Evolutionary conservation across 2,113 vertebrate species (phyloP).

Genomic region (Gnathonemus echidnorhynchus): DNA sequence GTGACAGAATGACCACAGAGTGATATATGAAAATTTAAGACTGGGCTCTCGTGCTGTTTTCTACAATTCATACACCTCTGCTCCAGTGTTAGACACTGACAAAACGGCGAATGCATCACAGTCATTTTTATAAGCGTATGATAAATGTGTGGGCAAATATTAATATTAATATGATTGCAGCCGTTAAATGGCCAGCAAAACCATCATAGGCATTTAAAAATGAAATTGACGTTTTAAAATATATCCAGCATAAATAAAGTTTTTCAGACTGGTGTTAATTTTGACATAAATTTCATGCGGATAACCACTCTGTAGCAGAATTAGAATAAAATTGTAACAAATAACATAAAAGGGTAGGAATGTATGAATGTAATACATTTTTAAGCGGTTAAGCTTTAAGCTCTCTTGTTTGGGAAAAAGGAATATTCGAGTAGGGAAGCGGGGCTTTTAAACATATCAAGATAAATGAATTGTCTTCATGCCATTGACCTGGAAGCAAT

Average conservation of each 20-base stretch:
- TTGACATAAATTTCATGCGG: background rate
- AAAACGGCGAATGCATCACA: background rate
- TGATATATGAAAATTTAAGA: background rate
- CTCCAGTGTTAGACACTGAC: background rate
- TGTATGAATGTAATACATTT: constrained; percentile 39
- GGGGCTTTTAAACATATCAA: constrained; percentile 94
- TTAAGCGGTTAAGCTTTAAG: constrained; percentile 57
- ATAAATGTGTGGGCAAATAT: background rate
- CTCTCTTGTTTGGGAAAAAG: constrained; percentile 64
- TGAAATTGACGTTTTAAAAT: background rate
- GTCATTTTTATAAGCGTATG: background rate
- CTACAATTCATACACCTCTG: background rate
- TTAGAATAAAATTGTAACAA: background rate
- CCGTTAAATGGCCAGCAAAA: background rate
- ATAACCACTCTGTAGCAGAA: background rate
- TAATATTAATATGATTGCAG: background rate
- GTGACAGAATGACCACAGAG: constrained; percentile 3
- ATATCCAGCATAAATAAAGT: background rate
- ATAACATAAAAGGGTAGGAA: constrained; percentile 48
- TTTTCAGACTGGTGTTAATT: background rate
- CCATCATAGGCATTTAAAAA: background rate
- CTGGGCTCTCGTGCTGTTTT: background rate
- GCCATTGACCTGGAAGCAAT: constrained; percentile 96
- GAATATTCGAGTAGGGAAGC: constrained; percentile 75
- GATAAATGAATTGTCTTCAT: constrained; percentile 99